These are phyloP conservation scores for Hylaeus volcanicus DNA, from an alignment of 1,140 invertebrate genomes.

Conservation along the genomic window DNA sequence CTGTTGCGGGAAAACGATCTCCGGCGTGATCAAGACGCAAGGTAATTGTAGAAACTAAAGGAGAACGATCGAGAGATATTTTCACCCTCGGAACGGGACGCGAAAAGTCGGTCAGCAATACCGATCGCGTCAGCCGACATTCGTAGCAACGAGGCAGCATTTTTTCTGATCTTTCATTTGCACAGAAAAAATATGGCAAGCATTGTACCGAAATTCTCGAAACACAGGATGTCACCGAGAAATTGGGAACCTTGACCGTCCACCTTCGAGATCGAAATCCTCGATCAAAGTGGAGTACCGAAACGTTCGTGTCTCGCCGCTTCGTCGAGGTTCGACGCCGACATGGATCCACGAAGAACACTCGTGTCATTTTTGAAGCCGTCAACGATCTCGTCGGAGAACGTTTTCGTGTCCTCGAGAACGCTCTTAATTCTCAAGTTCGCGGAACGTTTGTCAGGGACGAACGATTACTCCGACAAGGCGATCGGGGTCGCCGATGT, in stretches of 20 bases:
- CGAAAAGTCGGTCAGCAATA: slow-evolving; percentile 31
- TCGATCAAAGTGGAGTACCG: too few relatives aligned
- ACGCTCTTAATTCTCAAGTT: neutral
- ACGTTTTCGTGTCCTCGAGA: neutral
- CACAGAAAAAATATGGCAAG: neutral
- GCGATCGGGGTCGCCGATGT: neutral
- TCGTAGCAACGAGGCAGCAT: neutral
- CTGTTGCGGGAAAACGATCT: slow-evolving; percentile 1
- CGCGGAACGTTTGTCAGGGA: slow-evolving; percentile 2
- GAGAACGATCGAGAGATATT: slow-evolving; percentile 42
- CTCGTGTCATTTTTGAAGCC: too few relatives aligned
- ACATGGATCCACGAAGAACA: neutral
- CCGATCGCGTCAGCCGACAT: neutral
- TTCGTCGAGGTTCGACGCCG: neutral
- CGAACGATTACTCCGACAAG: slow-evolving; percentile 21
- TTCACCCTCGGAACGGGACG: neutral
- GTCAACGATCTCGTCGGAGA: neutral
- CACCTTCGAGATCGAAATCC: too few relatives aligned
- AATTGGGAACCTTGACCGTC: too few relatives aligned
- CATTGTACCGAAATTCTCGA: too few relatives aligned
- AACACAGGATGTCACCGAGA: too few relatives aligned
- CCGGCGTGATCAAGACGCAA: slow-evolving; percentile 4
- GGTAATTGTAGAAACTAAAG: slow-evolving; percentile 32
- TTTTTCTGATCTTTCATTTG: neutral
- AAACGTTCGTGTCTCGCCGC: neutral